phyloP scores from a whole-genome alignment of 2,113 vertebrate genomes.

The Burhinus oedicnemus region DNA sequence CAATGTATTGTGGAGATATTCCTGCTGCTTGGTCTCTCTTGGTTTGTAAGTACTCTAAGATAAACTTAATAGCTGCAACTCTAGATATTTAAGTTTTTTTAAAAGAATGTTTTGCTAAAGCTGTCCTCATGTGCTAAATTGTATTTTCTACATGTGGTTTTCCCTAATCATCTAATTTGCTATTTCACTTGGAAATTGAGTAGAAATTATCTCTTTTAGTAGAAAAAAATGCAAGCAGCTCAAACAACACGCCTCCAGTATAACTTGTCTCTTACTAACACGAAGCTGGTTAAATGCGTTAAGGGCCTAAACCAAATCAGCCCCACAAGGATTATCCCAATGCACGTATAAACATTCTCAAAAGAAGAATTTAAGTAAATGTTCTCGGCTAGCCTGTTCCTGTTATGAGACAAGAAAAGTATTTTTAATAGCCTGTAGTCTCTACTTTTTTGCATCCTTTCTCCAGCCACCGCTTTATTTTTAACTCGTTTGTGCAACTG shows the following conservation, averaged over 20 bases:
- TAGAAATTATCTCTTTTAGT: background rate
- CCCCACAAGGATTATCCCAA: background rate
- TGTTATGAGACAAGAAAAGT: background rate
- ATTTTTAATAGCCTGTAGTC: background rate
- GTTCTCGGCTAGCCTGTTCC: background rate
- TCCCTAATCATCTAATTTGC: background rate
- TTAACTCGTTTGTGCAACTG: slow-evolving; percentile 3
- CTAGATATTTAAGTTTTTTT: background rate
- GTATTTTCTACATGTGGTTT: background rate
- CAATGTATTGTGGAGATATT: slow-evolving; percentile 9
- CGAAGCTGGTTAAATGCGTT: background rate
- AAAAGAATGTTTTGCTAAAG: background rate
- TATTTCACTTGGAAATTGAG: slow-evolving; percentile 7
- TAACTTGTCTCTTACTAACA: background rate
- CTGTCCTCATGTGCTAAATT: background rate
- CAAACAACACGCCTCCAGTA: background rate
- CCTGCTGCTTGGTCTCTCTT: background rate
- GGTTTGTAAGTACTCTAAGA: background rate
- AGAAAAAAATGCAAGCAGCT: background rate
- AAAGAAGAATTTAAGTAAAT: slow-evolving; percentile 7
- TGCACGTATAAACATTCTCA: slow-evolving; percentile 2
- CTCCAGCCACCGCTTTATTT: background rate
- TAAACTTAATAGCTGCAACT: background rate
- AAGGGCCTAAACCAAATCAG: background rate
- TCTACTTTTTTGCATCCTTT: background rate